These are phyloP conservation scores for Physella acuta DNA, from an alignment of 1,140 invertebrate genomes.

Conservation along the genomic window DNA sequence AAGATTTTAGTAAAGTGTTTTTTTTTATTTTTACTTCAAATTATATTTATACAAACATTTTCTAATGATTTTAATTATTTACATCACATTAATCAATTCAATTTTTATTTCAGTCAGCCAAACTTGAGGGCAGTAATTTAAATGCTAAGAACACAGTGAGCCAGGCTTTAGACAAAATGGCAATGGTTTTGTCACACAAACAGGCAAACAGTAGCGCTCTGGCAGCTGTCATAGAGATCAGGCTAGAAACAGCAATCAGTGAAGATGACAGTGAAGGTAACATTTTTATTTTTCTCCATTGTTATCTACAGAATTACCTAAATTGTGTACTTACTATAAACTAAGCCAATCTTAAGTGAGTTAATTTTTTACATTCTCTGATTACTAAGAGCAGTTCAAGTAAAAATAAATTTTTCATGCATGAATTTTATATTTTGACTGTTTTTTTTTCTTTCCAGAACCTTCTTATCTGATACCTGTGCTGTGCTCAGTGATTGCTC, in stretches of 20 bases:
- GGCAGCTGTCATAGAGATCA: conserved; percentile 77
- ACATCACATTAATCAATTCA: too few relatives aligned
- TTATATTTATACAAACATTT: too few relatives aligned
- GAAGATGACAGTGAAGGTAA: conserved; percentile 30
- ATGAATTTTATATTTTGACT: too few relatives aligned
- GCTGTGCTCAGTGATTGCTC: conserved; percentile 63
- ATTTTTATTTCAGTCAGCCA: conserved; percentile 38
- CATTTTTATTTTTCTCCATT: too few relatives aligned
- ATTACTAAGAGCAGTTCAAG: too few relatives aligned
- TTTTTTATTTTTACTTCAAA: too few relatives aligned
- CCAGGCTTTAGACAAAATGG: conserved; percentile 58
- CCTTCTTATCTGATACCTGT: conserved; percentile 57
- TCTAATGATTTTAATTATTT: too few relatives aligned
- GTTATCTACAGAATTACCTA: background rate
- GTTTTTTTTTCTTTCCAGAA: conserved; percentile 19
- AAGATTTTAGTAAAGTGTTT: too few relatives aligned
- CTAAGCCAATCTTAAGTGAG: too few relatives aligned
- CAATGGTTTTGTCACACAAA: conserved; percentile 72
- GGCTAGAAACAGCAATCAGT: conserved; percentile 69
- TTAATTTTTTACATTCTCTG: too few relatives aligned
- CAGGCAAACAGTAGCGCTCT: conserved; percentile 67
- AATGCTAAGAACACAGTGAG: conserved; percentile 57
- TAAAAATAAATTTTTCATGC: too few relatives aligned
- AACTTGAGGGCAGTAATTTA: conserved; percentile 9
- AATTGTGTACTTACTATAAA: background rate